Base-by-base conservation (phyloP, 23 tunicate species). In the Diplosoma virens region DNA sequence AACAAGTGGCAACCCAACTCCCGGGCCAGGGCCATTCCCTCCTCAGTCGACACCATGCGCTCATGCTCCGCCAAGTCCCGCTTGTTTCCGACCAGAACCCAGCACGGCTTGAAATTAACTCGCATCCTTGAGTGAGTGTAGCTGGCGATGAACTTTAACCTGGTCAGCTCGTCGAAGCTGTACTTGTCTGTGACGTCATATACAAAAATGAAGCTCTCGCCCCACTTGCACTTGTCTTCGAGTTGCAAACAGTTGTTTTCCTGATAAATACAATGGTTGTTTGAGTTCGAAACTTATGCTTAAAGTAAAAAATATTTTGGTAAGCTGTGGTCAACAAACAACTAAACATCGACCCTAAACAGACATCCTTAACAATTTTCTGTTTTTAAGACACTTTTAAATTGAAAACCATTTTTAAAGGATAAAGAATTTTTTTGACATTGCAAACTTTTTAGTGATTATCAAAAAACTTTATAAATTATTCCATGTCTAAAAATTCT, bases 151-250 rank as follows among this genome's bases (percentile, higher is more conserved):
- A 87, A 87, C 72, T 87, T 87, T 9, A 87, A 75, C 41, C 94
- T 65, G 16, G 81, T 80, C 78, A 87, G 78, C 65, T 87, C 94
- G 78, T 79, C 86, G 66, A 87, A 87, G 66, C 86, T 80, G 67
- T 81, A 87, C 34, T 81, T 81, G 82, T 87, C 94, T 26, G 94
- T 87, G 70, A 87, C 82, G 81, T 87, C 94, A 65, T 87, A 87
- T 23, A 87, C 86, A 37, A 87, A 75, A 24, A 87, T 81, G 32
- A 87, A 87, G 37, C 81, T 73, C 30, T 87, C 94, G 16, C 86
- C 94, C 94, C 94, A 87, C 32, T 80, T 80, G 82, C 94, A 87
- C 54, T 81, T 87, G 72, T 87, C 94, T 53, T 87, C 94, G 28
- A 86, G 58, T 84, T 70, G 61, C 75, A 79, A 28, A 16, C 84